Evolutionary conservation across 2,888 invertebrate species (phyloP), one percentile per base, ranked within the genome.

Genomic region (Noctua fimbriata): DNA sequence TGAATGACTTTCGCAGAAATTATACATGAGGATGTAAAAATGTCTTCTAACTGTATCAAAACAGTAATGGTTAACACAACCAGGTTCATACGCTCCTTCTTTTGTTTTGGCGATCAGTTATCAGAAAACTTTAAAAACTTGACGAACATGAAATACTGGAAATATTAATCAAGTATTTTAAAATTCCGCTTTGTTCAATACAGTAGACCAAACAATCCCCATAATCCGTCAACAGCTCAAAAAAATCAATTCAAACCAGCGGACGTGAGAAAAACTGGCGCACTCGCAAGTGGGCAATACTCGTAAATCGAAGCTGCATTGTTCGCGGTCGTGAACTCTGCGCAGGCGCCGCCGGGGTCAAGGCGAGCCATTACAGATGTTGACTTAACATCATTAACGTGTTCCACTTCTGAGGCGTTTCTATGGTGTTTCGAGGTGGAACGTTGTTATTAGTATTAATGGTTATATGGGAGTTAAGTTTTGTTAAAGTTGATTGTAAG

Each of bases 261-360:
- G 58, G 69, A 81, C 79, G 85, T 85, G 89, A 79, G 86, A 87
- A 85, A 73, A 78, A 78, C 49, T 76, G 69, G 81, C 78, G 77
- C 76, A 69, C 58, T 72, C 82, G 21, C 79, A 72, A 77, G 63
- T 85, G 73, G 69, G 74, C 76, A 76, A 83, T 85, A 83, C 49
- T 86, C 77, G 67, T 84, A 85, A 86, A 87, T 83, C 65, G 85
- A 78, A 85, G 76, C 78, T 87, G 87, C 87, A 85, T 90, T 89
- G 90, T 89, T 83, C 81, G 79, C 86, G 91, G 83, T 92, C 91
- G 86, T 92, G 92, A 92, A 91, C 92, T 90, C 81, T 87, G 87
- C 84, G 78, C 81, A 77, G 80, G 82, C 82, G 73, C 73, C 63
- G 65, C 82, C 69, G 87, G 79, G 89, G 89, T 87, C 89, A 91